These are phyloP conservation scores for Epicampocera succincta DNA, from an alignment of 2,888 invertebrate genomes.

Conservation along the genomic window DNA sequence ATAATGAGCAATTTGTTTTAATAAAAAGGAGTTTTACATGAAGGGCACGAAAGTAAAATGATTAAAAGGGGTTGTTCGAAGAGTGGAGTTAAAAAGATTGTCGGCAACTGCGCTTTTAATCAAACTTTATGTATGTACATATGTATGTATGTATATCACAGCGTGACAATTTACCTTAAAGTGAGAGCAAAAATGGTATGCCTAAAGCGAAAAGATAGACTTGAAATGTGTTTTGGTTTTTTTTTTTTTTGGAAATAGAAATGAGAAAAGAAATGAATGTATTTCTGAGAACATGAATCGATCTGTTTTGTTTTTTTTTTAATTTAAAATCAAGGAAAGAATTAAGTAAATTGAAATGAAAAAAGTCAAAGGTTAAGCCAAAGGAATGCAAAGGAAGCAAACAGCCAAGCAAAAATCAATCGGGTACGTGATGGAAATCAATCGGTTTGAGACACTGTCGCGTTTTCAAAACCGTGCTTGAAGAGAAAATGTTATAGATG, in stretches of 20 bases:
- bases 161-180: slow-evolving; percentile 53
- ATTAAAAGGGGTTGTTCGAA: neutral
- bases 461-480: too few species aligned
- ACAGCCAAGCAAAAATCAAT: too few species aligned
- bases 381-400: too few species aligned
- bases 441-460: too few species aligned
- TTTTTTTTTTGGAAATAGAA: slow-evolving; percentile 31
- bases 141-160: too few species aligned
- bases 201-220: slow-evolving; percentile 42
- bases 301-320: neutral
- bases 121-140: slow-evolving; percentile 19
- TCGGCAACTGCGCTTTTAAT: slow-evolving; percentile 26
- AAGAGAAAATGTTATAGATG: too few species aligned
- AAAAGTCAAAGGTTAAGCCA: too few species aligned
- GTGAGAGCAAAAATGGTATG: slow-evolving; percentile 50
- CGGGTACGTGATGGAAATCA: too few species aligned
- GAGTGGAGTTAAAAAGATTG: neutral
- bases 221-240: slow-evolving; percentile 31
- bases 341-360: neutral
- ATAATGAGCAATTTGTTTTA: too few species aligned
- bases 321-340: neutral
- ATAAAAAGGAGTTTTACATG: neutral
- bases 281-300: slow-evolving; percentile 15
- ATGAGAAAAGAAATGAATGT: slow-evolving; percentile 40
- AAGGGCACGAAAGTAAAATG: slow-evolving; percentile 2